A percentile compares a stretch with the other conserved stretches of the same genome.
These are phyloP conservation scores for Gorsachius magnificus DNA, from an alignment of 2,797 vertebrate genomes.

Conservation along the genomic window DNA sequence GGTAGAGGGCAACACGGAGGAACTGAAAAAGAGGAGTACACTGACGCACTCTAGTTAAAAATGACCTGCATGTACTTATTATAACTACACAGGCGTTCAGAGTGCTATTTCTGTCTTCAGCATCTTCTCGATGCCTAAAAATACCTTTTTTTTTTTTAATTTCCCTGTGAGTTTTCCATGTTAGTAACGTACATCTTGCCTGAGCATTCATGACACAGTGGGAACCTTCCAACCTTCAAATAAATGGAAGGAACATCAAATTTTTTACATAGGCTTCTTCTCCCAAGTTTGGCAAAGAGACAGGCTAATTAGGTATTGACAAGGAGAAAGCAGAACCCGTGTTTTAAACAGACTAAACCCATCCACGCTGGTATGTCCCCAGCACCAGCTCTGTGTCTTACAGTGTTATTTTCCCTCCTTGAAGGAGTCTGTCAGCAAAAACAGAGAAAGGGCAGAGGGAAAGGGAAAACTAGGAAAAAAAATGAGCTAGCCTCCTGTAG, in stretches of 20 bases:
- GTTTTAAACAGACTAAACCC: not conserved
- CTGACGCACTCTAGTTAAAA: not conserved
- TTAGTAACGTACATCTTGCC: not conserved
- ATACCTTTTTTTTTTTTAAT: not conserved
- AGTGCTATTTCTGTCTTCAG: not conserved
- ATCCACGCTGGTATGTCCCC: not conserved
- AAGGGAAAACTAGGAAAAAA: not conserved
- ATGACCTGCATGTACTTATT: not conserved
- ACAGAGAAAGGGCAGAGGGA: not conserved
- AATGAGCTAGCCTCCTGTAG: not conserved
- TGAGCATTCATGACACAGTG: not conserved
- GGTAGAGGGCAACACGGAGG: not conserved
- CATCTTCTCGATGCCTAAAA: not conserved
- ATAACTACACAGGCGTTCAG: not conserved
- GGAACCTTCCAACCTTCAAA: not conserved
- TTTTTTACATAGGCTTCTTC: not conserved
- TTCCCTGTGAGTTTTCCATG: not conserved
- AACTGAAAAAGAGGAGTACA: not conserved
- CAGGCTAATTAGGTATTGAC: not conserved
- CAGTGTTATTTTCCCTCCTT: not conserved
- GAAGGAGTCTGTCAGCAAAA: not conserved
- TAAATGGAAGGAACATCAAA: not conserved
- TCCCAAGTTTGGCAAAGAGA: not conserved
- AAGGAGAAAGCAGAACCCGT: not conserved
- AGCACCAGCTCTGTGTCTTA: not conserved